Conservation (phyloP, 1,140 invertebrate species). For the Rhagoletis zephyria region DNA sequence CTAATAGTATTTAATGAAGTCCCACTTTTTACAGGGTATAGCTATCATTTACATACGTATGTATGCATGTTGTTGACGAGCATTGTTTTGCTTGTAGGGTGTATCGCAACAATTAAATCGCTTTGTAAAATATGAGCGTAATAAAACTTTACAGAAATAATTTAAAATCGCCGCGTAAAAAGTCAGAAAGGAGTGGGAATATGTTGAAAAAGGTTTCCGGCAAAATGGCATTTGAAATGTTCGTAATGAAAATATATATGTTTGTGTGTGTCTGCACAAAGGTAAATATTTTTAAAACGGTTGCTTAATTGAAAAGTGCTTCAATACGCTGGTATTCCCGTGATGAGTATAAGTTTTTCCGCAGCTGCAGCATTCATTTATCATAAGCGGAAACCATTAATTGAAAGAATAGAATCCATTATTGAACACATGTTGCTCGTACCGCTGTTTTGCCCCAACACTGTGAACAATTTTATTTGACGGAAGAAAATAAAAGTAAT, state of each 20-base stretch:
- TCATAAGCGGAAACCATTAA: conserved; percentile 4
- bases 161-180: neutral
- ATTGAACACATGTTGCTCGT: neutral
- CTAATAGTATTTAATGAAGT: too few species aligned
- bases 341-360: neutral
- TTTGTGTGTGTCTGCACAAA: neutral
- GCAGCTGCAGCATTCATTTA: neutral
- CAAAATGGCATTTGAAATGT: neutral
- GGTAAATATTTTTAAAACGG: neutral
- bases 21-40: too few species aligned
- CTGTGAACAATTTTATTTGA: too few species aligned
- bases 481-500: too few species aligned
- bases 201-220: neutral
- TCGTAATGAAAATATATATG: neutral
- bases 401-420: neutral
- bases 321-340: neutral
- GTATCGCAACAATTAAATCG: conserved; percentile 6
- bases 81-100: neutral
- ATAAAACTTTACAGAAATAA: conserved; percentile 49
- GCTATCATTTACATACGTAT: too few species aligned
- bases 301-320: conserved; percentile 25
- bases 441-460: neutral
- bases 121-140: conserved; percentile 41
- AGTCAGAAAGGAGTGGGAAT: neutral
- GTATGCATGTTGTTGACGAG: too few species aligned